Base-by-base conservation (phyloP, 92 coral and sea anemone genomes). In the Phymanthus crucifer region DNA sequence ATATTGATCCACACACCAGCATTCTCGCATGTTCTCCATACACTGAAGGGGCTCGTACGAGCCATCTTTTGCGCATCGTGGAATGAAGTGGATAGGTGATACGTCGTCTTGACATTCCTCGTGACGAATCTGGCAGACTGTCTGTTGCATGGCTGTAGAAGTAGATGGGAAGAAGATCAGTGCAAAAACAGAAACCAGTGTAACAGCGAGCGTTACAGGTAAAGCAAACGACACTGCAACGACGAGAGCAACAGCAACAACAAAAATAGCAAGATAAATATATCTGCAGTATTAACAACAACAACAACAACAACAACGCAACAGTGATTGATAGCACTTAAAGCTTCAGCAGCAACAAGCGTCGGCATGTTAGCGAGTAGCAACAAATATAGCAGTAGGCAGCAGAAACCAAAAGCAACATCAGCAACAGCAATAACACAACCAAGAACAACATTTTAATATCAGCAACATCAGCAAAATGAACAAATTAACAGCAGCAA, bases 1-100 rank as follows among this genome's bases (percentile, higher is more conserved):
- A 76, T 77, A 83, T 88, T 72, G 83, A 58, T 92, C 93, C 12
- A 92, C 97, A 81, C 97, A 92, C 97, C 97, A 92, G 68, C 97
- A 92, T 72, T 92, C 87, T 5, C 82, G 87, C 36, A 89, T 82
- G 32, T 77, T 64, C 37, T 87, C 83, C 32, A 87, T 80, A 69
- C 97, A 92, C 86, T 92, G 97, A 24, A 68, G 66, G 14, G 78
- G 89, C 40, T 89, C 87, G 74, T 77, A 89, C 36, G 89, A 81
- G 16, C 97, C 97, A 74, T 89, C 87, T 18, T 71, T 73, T 52
- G 73, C 84, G 66, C 97, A 92, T 12, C 12, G 75, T 8, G 97
- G 91, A 17, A 86, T 74, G 31, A 86, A 83, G 23, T 86, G 85
- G 26, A 54, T 75, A 14, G 80, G 66, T n/a, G 79, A 79, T 5